Conservation (phyloP, 2,888 invertebrate genomes). For the Sympetrum striolatum region DNA sequence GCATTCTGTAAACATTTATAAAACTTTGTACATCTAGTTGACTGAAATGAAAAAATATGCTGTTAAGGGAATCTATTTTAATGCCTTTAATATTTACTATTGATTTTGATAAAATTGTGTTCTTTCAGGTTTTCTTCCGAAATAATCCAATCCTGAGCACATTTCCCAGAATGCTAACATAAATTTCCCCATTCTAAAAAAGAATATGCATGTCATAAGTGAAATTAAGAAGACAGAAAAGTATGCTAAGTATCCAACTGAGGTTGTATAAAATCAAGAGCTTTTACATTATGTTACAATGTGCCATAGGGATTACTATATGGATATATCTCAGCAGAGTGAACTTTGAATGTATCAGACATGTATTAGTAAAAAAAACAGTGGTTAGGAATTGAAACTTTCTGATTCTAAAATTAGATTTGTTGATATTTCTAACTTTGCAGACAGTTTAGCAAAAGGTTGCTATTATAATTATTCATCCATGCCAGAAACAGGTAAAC, state of each 20-base stretch:
- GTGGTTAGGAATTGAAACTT: neutral
- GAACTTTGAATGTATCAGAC: neutral
- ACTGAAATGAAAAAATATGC: no score
- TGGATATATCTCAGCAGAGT: neutral
- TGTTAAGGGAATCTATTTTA: no score
- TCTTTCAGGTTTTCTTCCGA: constrained; percentile 68
- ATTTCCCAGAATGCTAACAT: constrained; percentile 68
- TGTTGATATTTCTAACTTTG: constrained; percentile 51
- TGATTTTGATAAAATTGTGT: neutral
- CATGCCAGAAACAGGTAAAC: constrained; percentile 83
- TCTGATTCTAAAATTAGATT: neutral
- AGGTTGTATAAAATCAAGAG: constrained; percentile 57
- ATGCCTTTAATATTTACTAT: no score
- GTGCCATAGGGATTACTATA: neutral
- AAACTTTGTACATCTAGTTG: no score
- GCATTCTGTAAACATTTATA: no score
- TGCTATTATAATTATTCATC: constrained; percentile 68
- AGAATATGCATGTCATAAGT: constrained; percentile 63
- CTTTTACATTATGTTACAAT: neutral
- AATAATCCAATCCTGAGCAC: constrained; percentile 65
- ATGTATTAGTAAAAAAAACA: neutral
- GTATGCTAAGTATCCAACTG: constrained; percentile 68
- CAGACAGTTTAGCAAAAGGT: constrained; percentile 65
- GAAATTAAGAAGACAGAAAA: constrained; percentile 59
- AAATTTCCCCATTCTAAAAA: constrained; percentile 65